A percentile compares a stretch with the other conserved stretches of the same genome.
phyloP scores from a whole-genome alignment of 2,113 vertebrate species.

The Rhynchomys soricoides region DNA sequence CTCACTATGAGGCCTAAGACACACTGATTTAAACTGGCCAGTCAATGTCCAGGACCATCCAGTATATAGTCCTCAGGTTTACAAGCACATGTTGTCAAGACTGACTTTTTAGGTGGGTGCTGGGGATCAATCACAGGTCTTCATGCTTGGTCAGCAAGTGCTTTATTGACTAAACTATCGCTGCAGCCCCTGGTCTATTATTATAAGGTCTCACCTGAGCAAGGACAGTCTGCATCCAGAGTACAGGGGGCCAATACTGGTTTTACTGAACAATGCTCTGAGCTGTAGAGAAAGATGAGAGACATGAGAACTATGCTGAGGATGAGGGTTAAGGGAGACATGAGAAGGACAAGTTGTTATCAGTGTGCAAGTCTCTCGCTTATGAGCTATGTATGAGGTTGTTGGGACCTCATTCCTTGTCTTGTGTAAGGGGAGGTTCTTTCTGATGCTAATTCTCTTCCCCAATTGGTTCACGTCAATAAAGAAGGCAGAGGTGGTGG shows the following conservation, averaged over 20 bases:
- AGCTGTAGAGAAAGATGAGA: conserved; percentile 64
- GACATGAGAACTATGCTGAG: background rate
- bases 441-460: no score
- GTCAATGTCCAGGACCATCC: background rate
- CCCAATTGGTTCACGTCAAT: no score
- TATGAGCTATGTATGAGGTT: background rate
- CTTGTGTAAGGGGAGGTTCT: background rate
- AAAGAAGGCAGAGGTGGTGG: no score
- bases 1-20: background rate
- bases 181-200: background rate
- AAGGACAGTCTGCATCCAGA: conserved; percentile 66
- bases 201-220: conserved; percentile 77
- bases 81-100: background rate
- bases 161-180: background rate
- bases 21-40: background rate
- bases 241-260: conserved; percentile 73
- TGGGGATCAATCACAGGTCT: no score
- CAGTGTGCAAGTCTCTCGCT: background rate
- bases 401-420: no score
- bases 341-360: background rate
- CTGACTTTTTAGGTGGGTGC: background rate
- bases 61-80: background rate
- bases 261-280: conserved; percentile 66
- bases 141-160: background rate
- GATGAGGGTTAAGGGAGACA: accelerated